Base-by-base conservation (phyloP, 2,888 invertebrate genomes). In the Drosophila kuntzei region DNA sequence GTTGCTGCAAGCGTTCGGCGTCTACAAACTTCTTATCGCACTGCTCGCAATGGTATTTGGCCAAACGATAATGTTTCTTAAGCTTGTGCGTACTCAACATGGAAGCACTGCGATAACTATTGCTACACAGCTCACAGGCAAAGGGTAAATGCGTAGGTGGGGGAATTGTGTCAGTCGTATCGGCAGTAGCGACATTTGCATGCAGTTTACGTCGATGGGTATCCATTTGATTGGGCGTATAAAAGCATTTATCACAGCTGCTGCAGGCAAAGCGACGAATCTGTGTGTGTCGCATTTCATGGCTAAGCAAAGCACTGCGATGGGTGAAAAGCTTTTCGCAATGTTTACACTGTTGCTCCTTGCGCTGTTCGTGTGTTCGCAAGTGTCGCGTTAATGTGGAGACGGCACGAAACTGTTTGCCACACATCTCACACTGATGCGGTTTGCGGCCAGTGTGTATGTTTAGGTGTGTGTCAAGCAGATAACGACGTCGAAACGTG, bases 401-500 rank as follows among this genome's bases (percentile, higher is more conserved):
- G 2, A 79, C 62, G 12, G 87, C 87, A 9, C 85, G 74, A 62
- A 87, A 85, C 58, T 73, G 79, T 7, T 77, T 74, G 16, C 87
- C 87, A 36, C 87, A 87, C 47, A 76, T 69, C 8, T 87, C 87
- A 55, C 87, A 87, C 44, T 87, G 87, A 58, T 85, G 77, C 2
- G 85, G 87, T 54, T 85, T 85, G 7, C 59, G 46, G 0, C 75
- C 87, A 1, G 85, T 87, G 39, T 87, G 87, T 22, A 87, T 80
- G 50, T 87, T 83, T 0, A 87, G 44, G 51, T 85, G 87, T 3
- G 80, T 83, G 32, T 87, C 85, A 2, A 87, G 50, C 32, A 83
- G 67, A 60, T 81, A 72, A 2, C 87, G 82, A 2, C 87, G 74
- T 11, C 79, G 72, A 60, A 87, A 87, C 0, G 65, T 79, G 25